phyloP scores from a whole-genome alignment of 2,797 vertebrate species.

The Etheostoma perlongum region DNA sequence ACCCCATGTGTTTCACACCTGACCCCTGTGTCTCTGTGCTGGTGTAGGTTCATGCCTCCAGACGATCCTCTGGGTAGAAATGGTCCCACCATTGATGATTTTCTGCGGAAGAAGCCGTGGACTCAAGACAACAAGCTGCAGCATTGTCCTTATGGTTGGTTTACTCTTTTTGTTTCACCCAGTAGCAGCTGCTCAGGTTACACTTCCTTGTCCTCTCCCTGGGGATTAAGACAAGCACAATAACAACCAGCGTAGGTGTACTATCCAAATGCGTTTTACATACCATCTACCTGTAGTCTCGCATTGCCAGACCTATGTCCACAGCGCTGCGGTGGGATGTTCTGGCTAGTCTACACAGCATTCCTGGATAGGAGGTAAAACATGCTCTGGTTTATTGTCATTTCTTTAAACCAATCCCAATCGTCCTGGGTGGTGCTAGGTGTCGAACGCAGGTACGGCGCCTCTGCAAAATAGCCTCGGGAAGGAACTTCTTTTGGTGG shows the following conservation, averaged over 20 bases:
- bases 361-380: too few relatives aligned
- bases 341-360: too few relatives aligned
- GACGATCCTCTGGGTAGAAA: constrained; percentile 92
- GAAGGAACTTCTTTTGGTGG: too few relatives aligned
- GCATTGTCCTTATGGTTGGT: constrained; percentile 91
- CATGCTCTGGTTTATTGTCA: too few relatives aligned
- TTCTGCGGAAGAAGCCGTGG: constrained; percentile 86
- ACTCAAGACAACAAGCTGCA: constrained; percentile 84
- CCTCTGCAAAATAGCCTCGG: too few relatives aligned
- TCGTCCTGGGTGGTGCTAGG: too few relatives aligned
- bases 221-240: neutral
- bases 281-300: neutral
- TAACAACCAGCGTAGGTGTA: neutral
- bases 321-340: too few relatives aligned
- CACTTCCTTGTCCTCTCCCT: constrained; percentile 3
- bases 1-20: neutral
- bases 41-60: constrained; percentile 92
- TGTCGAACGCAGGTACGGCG: too few relatives aligned
- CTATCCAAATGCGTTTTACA: neutral
- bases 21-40: constrained; percentile 20
- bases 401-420: too few relatives aligned
- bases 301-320: too few relatives aligned
- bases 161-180: neutral
- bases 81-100: constrained; percentile 88
- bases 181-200: constrained; percentile 7